A percentile compares a stretch with the other conserved stretches of the same genome.
Evolutionary conservation across 92 coral and sea anemone genomes (phyloP).

Genomic region (Palythoa grandiflora): DNA sequence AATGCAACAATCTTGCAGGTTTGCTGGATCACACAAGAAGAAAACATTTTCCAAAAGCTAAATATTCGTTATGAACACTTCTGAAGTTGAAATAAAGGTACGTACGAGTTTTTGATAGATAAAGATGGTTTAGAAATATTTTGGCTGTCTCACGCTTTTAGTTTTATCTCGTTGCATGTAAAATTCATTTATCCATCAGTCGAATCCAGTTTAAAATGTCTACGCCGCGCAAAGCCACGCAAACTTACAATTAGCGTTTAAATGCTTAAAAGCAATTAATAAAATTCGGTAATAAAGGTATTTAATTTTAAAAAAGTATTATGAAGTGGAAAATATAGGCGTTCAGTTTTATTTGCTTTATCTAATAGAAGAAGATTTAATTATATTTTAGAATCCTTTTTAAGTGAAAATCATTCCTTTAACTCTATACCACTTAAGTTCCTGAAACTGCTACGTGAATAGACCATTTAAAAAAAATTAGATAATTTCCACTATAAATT

Average conservation of each 20-base stretch:
- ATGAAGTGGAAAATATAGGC: not conserved
- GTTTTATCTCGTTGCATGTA: not conserved
- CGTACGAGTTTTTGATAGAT: not conserved
- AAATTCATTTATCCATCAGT: too few species aligned
- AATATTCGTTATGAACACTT: not conserved
- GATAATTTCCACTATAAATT: too few species aligned
- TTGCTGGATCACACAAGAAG: not conserved
- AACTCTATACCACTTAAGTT: not conserved
- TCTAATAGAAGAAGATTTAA: not conserved
- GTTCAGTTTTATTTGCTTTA: not conserved
- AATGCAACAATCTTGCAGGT: not conserved
- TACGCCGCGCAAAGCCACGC: not conserved
- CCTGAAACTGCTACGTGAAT: not conserved
- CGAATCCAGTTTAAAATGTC: too few species aligned
- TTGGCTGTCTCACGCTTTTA: not conserved
- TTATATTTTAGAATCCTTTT: not conserved
- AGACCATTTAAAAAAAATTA: too few species aligned
- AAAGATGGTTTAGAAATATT: not conserved
- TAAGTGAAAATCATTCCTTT: not conserved
- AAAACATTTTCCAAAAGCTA: not conserved
- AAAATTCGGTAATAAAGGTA: not conserved
- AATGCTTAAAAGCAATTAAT: not conserved
- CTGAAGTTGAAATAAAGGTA: slow-evolving; percentile 17
- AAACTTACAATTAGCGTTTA: not conserved
- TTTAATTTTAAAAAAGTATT: not conserved